A percentile compares a stretch with the other conserved stretches of the same genome.
Evolutionary conservation across 2,797 vertebrate genomes (phyloP).

Genomic region (Enoplosus armatus): DNA sequence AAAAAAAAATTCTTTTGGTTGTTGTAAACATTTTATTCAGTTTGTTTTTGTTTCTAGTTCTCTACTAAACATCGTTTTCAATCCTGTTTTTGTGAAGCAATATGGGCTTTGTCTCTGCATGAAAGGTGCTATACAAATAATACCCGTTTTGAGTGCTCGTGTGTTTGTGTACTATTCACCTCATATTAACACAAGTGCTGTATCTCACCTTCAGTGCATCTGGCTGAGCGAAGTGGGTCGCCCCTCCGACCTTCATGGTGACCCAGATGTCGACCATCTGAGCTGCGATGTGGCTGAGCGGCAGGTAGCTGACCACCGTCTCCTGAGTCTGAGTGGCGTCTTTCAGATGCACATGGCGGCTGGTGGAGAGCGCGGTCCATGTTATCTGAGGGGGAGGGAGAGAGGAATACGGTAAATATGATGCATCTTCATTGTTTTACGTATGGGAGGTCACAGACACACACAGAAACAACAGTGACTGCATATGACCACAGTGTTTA

Average conservation of each 20-base stretch:
- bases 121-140: neutral
- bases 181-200: neutral
- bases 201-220: conserved; percentile 93
- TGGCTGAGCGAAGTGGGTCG: conserved; percentile 90
- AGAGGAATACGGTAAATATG: neutral
- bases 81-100: neutral
- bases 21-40: neutral
- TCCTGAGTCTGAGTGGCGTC: conserved; percentile 82
- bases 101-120: neutral
- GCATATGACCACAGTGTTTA: neutral
- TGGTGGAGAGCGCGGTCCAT: conserved; percentile 84
- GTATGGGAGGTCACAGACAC: neutral
- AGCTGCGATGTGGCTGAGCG: conserved; percentile 94
- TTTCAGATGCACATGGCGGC: conserved; percentile 65
- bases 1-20: too few species aligned
- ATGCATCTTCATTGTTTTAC: neutral
- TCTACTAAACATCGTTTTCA: neutral
- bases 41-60: neutral
- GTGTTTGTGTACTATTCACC: neutral
- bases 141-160: neutral
- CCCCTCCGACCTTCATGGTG: conserved; percentile 85
- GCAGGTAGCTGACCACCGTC: conserved; percentile 93
- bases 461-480: neutral
- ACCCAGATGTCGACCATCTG: conserved; percentile 96
- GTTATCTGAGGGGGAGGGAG: conserved; percentile 85